Conservation (phyloP, 2,888 invertebrate genomes). For the Eupithecia pulchellata region DNA sequence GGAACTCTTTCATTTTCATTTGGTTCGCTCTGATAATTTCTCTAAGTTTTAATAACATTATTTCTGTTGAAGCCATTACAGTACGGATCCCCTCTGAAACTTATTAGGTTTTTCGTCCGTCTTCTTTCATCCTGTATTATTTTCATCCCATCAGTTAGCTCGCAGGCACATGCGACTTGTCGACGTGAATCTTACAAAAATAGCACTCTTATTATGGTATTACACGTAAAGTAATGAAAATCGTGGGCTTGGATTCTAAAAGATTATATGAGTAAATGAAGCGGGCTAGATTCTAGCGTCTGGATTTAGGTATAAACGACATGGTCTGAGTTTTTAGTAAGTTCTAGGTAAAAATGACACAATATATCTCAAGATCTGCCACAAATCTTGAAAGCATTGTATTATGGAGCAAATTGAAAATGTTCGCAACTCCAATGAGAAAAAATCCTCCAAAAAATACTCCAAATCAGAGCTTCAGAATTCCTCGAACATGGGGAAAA, state of each 20-base stretch:
- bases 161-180: neutral
- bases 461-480: constrained; percentile 49
- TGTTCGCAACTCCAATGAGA: constrained; percentile 37
- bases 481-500: constrained; percentile 57
- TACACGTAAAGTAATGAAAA: neutral
- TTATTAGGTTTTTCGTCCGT: neutral
- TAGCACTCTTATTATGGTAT: neutral
- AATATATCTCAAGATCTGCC: constrained; percentile 15
- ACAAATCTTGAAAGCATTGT: constrained; percentile 24
- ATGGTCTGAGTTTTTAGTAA: too few relatives aligned
- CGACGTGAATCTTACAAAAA: neutral
- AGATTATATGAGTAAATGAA: neutral
- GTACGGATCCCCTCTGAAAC: neutral
- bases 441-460: constrained; percentile 45
- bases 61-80: neutral
- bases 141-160: neutral
- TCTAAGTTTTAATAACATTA: neutral
- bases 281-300: neutral
- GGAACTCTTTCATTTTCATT: neutral
- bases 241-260: neutral
- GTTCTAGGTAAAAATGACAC: too few relatives aligned
- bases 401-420: constrained; percentile 37
- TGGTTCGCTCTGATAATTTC: neutral
- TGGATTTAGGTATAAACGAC: too few relatives aligned
- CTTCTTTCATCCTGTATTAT: neutral